Evolutionary conservation across 1,140 invertebrate genomes (phyloP), one percentile per base, ranked within the genome.

Genomic region (Ylistrum balloti): DNA sequence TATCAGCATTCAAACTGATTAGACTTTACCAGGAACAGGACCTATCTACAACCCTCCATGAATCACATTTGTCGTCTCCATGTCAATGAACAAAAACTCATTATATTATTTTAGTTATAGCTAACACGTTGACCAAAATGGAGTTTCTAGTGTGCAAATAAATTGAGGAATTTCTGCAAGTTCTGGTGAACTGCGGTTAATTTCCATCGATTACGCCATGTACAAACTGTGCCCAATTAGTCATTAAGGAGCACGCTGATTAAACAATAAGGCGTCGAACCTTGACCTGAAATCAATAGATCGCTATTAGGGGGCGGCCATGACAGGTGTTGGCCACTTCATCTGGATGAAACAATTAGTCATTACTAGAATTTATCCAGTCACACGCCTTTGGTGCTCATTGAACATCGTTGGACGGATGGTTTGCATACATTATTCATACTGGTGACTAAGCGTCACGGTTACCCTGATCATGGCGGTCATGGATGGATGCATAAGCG

Each of bases 281-380:
- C 56, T 74, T 74, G 56, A 74, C 56, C 56, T 74, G 22, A 74
- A 11, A 74, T 74, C 56, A n/a, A 74, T 74, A 74, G n/a, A 74
- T 17, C 22, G n/a, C 5, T n/a, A 74, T 74, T 7, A 74, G 56
- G n/a, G 56, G 56, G 2, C n/a, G 56, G 56, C 17, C 45, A 74
- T 74, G 56, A 17, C 56, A 74, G 56, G 56, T 74, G 56, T n/a
- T 74, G n/a, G 56, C 56, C 56, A 74, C 56, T 74, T 74, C 56
- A 74, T 74, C 56, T 74, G 56, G 56, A 74, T 74, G 56, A 74
- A 74, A 28, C 56, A 74, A 74, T 74, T 74, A 74, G 22, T 74
- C 56, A 28, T n/a, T n/a, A n/a, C 28, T 74, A n/a, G 15, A 74
- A 28, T 74, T 74, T n/a, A 28, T n/a, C n/a, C n/a, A n/a, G 56